These are phyloP conservation scores for Rissa tridactyla DNA, from an alignment of 2,113 vertebrate species.

Conservation along the genomic window DNA sequence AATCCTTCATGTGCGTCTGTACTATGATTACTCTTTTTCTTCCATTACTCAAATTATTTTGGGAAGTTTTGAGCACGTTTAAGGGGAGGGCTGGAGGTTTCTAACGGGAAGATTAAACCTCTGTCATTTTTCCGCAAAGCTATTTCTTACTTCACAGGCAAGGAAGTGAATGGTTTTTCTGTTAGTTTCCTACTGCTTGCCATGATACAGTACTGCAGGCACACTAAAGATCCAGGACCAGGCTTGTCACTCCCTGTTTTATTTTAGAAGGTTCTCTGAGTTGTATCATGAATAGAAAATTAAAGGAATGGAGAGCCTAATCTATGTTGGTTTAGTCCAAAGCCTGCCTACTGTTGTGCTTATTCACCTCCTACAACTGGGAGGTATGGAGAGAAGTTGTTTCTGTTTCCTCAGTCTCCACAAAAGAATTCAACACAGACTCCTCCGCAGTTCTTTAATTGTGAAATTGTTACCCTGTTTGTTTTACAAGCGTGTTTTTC, in stretches of 20 bases:
- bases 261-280: background rate
- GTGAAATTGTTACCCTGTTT: background rate
- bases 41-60: background rate
- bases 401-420: background rate
- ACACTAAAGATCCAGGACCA: background rate
- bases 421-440: background rate
- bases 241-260: background rate
- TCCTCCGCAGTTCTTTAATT: background rate
- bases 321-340: background rate
- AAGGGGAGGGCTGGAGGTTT: background rate
- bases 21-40: background rate
- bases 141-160: background rate
- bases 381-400: background rate
- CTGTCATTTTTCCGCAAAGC: background rate
- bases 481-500: background rate
- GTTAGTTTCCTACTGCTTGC: background rate
- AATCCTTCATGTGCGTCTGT: background rate
- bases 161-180: background rate
- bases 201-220: rapidly evolving
- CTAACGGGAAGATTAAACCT: background rate
- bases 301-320: background rate
- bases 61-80: background rate
- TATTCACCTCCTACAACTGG: background rate
- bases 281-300: background rate
- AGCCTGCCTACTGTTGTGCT: background rate